phyloP scores from a whole-genome alignment of 2,113 vertebrate genomes.

The Sylvietta virens region DNA sequence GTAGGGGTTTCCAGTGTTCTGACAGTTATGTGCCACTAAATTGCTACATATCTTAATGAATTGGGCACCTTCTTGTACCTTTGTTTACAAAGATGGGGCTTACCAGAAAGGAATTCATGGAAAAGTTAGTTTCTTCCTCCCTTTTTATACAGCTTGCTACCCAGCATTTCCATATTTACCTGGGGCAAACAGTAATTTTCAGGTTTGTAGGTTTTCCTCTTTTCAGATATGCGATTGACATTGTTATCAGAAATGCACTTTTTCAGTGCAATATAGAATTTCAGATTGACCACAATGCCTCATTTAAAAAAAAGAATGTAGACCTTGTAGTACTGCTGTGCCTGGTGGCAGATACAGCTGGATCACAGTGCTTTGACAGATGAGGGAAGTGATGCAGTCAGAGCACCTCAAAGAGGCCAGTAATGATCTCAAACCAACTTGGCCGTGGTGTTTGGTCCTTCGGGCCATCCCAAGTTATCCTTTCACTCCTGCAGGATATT shows the following conservation, averaged over 20 bases:
- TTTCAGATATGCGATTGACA: not conserved
- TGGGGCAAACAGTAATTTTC: not conserved
- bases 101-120: not conserved
- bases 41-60: not conserved
- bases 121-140: not conserved
- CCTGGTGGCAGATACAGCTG: not conserved
- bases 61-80: not conserved
- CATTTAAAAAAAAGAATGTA: rapidly evolving
- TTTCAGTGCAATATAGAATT: not conserved
- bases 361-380: not conserved
- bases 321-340: not conserved
- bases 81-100: not conserved
- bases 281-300: not conserved
- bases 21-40: not conserved
- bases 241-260: not conserved
- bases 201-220: not conserved
- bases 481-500: not conserved
- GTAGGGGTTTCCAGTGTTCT: not conserved
- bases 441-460: rapidly evolving
- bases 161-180: not conserved
- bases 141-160: not conserved
- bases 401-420: not conserved
- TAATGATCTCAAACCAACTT: not conserved
- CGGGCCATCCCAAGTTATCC: not conserved
- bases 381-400: not conserved